Evolutionary conservation across 2,888 invertebrate species (phyloP), one percentile per base, ranked within the genome.

Genomic region (Sclerodermus sp.): DNA sequence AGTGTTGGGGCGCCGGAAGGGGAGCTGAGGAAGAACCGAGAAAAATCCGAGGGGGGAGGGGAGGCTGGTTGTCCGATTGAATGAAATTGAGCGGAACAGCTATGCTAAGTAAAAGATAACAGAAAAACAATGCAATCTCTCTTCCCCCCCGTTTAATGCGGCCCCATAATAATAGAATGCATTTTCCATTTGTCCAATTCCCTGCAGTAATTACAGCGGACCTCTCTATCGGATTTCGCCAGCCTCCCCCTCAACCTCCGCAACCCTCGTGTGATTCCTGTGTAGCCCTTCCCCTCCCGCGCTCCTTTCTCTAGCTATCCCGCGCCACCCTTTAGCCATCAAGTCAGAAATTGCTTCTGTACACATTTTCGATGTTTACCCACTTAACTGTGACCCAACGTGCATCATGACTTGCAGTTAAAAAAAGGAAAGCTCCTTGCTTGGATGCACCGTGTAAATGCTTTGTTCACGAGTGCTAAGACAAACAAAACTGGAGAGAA

Each of bases 161-260:
- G 50, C 51, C 49, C 45, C 49, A 59, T 54, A 58, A 65, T 62
- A 62, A 64, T 61, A 65, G 60, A 63, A 65, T 59, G 61, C 56
- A 57, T 66, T 66, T 62, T 65, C 60, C 61, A 68, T 67, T 66
- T 60, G 63, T 64, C 55, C 67, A 62, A 68, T 67, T 66, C 58
- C 67, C 66, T 60, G 46, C 61, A 52, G 68, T 67, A 68, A 68
- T 68, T 68, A 62, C 67, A 58, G 60, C 49, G 58, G 55, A 47
- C 50, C 48, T 51, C 53, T 55, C 58, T 57, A 56, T 61, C 55
- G 55, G 51, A 43, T 53, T 49, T 54, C 54, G 31, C 51, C 49
- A 8, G 34, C 13, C 34, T 4, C 34, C 34, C 34, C 4, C 13
- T 34, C 34, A 8, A 8, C 4, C 23, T 23, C 23, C n/a, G n/a